Conservation (phyloP, 53 echinoderm and acorn worm species). For the Antedon mediterranea region DNA sequence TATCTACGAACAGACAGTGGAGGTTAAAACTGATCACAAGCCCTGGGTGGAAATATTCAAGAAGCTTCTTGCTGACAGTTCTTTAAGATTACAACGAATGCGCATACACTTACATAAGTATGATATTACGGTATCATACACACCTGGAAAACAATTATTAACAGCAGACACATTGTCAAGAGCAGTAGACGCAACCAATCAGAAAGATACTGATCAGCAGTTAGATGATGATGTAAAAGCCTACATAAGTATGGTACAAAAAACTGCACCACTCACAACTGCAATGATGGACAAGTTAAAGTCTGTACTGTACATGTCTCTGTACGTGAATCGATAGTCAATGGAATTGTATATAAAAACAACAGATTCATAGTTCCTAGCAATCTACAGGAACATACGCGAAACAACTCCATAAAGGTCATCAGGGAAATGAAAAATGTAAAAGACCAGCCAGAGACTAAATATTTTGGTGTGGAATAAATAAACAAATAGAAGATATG, state of each 20-base stretch:
- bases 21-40: slow-evolving; percentile 38
- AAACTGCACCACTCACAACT: neutral
- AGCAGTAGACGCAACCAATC: neutral
- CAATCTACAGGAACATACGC: slow-evolving; percentile 7
- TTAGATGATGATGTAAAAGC: neutral
- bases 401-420: slow-evolving; percentile 15
- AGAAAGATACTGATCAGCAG: neutral
- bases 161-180: no score
- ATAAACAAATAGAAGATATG: neutral
- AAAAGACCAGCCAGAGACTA: neutral
- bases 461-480: neutral
- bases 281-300: neutral
- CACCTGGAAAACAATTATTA: neutral
- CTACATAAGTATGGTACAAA: neutral
- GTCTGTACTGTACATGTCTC: no score
- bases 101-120: no score
- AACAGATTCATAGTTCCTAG: slow-evolving; percentile 5
- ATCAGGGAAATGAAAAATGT: slow-evolving; percentile 14
- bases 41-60: slow-evolving; percentile 8
- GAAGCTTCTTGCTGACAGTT: neutral
- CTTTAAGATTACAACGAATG: neutral
- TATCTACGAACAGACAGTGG: slow-evolving; percentile 16
- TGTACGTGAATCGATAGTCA: slow-evolving; percentile 7
- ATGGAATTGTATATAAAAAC: slow-evolving; percentile 11
- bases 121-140: neutral